Percentiles rank a stretch among this genome's conserved stretches.
phyloP scores from a whole-genome alignment of 2,888 invertebrate species.

The Unio pictorum region DNA sequence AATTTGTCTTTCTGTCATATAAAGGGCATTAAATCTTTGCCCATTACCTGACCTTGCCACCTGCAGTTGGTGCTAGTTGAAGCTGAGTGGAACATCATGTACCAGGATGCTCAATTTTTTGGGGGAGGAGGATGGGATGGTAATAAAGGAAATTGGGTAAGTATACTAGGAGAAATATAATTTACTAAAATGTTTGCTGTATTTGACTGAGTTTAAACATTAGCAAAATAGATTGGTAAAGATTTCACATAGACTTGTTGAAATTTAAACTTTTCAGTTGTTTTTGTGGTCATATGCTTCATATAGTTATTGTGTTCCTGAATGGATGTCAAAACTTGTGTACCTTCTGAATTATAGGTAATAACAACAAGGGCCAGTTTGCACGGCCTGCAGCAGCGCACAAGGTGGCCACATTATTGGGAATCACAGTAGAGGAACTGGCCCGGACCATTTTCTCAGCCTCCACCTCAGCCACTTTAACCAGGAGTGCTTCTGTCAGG shows the following conservation, averaged over 20 bases:
- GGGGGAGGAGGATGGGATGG: too few relatives aligned
- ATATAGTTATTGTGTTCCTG: constrained; percentile 1
- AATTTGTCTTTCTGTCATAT: too few relatives aligned
- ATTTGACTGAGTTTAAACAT: not conserved
- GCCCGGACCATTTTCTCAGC: constrained; percentile 81
- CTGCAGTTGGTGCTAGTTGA: too few relatives aligned
- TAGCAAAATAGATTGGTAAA: not conserved
- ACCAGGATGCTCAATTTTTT: too few relatives aligned
- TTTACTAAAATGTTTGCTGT: too few relatives aligned
- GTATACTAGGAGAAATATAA: too few relatives aligned
- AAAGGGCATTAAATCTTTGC: too few relatives aligned
- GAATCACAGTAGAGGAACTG: constrained; percentile 88
- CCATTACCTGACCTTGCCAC: too few relatives aligned
- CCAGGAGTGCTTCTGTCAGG: constrained; percentile 53
- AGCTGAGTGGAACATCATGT: too few relatives aligned
- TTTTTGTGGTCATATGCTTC: not conserved
- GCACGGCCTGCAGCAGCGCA: constrained; percentile 67
- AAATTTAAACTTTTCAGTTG: not conserved
- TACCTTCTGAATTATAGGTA: constrained; percentile 63
- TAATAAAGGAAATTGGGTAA: too few relatives aligned
- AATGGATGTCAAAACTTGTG: not conserved
- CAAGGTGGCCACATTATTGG: constrained; percentile 68
- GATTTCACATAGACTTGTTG: not conserved
- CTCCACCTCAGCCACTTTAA: constrained; percentile 50
- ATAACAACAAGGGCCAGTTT: constrained; percentile 72